Conservation (phyloP, 2,888 invertebrate genomes). For the Campopleginae sp. region DNA sequence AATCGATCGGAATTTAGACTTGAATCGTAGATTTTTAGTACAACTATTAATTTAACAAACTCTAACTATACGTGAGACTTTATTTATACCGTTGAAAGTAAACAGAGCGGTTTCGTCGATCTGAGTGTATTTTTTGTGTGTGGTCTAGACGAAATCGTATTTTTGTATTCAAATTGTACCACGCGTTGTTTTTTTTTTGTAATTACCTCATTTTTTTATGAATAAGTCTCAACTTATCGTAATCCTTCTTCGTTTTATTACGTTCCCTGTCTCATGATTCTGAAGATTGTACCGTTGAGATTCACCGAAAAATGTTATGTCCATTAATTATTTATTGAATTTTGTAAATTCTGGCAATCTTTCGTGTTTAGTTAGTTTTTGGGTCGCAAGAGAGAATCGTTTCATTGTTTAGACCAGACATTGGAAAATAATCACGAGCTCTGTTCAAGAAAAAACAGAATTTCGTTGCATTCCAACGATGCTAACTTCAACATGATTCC, state of each 20-base stretch:
- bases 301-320: no score
- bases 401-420: no score
- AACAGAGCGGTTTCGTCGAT: slow-evolving; percentile 74
- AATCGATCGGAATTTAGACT: slow-evolving; percentile 50
- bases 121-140: slow-evolving; percentile 33
- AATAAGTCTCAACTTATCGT: slow-evolving; percentile 67
- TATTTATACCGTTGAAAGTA: slow-evolving; percentile 77
- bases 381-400: no score
- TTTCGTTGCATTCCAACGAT: no score
- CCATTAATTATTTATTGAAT: no score
- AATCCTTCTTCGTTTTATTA: slow-evolving; percentile 31
- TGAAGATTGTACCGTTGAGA: no score
- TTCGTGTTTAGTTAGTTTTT: no score
- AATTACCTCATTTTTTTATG: slow-evolving; percentile 58
- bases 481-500: no score
- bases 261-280: no score
- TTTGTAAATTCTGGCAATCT: no score
- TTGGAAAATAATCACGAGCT: no score
- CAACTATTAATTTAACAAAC: slow-evolving; percentile 68
- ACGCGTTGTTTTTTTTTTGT: slow-evolving; percentile 70
- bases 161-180: slow-evolving; percentile 77
- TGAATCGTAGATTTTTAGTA: slow-evolving; percentile 56
- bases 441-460: no score
- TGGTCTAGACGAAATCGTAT: slow-evolving; percentile 72
- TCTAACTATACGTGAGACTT: slow-evolving; percentile 76